phyloP scores from a whole-genome alignment of 2,113 vertebrate genomes.

The Chiloscyllium plagiosum region DNA sequence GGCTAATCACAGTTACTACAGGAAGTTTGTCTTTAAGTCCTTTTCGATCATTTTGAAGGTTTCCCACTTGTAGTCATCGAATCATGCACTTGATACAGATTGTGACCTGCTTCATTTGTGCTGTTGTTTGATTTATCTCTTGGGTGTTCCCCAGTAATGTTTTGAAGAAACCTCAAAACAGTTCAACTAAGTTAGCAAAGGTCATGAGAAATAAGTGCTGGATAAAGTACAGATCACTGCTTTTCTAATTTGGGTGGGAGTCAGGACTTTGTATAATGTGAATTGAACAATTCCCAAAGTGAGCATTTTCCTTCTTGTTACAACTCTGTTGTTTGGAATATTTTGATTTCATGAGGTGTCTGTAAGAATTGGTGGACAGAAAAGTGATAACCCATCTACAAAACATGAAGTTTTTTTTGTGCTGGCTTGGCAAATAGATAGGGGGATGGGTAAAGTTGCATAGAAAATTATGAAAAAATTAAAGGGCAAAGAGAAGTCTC shows the following conservation, averaged over 20 bases:
- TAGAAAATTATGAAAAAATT: too few species aligned
- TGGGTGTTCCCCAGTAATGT: neutral
- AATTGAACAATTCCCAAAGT: neutral
- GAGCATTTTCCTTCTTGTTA: neutral
- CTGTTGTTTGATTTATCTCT: neutral
- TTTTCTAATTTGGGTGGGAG: neutral
- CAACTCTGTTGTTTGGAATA: neutral
- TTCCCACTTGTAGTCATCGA: neutral
- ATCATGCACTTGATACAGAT: too few species aligned
- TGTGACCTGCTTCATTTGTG: neutral
- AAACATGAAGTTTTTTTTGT: neutral
- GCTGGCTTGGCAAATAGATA: neutral
- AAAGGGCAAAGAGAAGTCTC: too few species aligned
- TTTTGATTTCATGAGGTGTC: neutral
- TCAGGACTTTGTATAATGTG: neutral
- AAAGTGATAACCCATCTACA: neutral
- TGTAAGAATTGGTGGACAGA: neutral
- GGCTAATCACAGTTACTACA: neutral
- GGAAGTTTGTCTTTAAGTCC: neutral
- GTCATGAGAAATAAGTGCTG: neutral
- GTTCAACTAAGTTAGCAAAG: neutral
- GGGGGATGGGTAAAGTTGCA: too few species aligned
- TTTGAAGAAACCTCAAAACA: neutral
- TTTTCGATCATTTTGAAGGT: neutral
- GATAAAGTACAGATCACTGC: neutral